Evolutionary conservation across 2,888 invertebrate genomes (phyloP).

Genomic region (Netelia virgata): DNA sequence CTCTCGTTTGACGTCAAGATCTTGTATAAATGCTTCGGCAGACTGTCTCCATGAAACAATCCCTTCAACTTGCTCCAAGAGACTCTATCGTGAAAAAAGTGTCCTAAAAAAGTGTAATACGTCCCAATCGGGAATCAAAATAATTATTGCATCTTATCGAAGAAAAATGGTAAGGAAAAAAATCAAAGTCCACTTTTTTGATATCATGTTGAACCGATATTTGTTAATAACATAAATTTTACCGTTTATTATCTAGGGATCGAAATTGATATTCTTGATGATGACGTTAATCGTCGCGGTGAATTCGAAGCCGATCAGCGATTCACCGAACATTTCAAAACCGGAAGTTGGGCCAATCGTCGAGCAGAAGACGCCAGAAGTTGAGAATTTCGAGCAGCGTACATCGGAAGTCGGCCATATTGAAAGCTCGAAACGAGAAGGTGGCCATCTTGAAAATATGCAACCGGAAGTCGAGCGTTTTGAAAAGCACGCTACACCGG

Average conservation of each 20-base stretch:
- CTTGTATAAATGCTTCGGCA: slow-evolving; percentile 79
- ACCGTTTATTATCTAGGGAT: slow-evolving; percentile 47
- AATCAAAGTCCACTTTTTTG: neutral
- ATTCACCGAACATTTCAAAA: neutral
- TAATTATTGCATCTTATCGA: neutral
- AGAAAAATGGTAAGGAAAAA: slow-evolving; percentile 54
- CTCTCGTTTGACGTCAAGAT: slow-evolving; percentile 82
- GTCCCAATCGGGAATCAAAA: slow-evolving; percentile 1
- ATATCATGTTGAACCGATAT: neutral
- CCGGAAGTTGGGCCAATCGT: neutral
- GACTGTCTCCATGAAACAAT: slow-evolving; percentile 53
- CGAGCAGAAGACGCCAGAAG: too few species aligned
- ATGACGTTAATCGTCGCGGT: neutral
- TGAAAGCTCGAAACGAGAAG: neutral
- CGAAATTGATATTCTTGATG: slow-evolving; percentile 37
- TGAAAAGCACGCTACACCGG: too few species aligned
- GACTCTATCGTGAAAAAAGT: slow-evolving; percentile 32
- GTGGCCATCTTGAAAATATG: too few species aligned
- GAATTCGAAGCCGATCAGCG: slow-evolving; percentile 44
- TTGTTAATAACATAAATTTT: neutral
- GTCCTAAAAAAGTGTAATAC: slow-evolving; percentile 9
- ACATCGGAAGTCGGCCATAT: neutral
- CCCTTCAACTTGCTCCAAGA: slow-evolving; percentile 53
- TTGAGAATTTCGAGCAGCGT: too few species aligned
- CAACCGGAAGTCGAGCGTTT: too few species aligned